These are phyloP conservation scores for Phoxinus phoxinus DNA, from an alignment of 2,113 vertebrate species.

Conservation along the genomic window DNA sequence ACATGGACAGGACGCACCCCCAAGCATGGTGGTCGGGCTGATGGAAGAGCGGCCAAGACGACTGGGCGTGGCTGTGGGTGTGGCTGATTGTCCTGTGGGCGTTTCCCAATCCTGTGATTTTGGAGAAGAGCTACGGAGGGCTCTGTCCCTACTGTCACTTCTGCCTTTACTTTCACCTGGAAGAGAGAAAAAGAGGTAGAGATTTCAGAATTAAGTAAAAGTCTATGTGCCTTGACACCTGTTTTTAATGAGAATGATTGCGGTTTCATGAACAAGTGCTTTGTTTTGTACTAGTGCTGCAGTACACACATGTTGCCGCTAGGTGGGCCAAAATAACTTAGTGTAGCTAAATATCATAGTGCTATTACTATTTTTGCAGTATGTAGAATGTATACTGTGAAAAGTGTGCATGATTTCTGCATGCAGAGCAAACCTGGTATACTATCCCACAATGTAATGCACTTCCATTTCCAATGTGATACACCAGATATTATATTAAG, in stretches of 20 bases:
- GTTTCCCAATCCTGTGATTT: conserved; percentile 88
- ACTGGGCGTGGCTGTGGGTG: conserved; percentile 73
- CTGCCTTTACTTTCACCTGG: conserved; percentile 85
- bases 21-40: conserved; percentile 89
- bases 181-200: neutral
- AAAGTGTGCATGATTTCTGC: neutral
- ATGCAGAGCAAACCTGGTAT: neutral
- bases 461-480: neutral
- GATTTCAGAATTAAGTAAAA: neutral
- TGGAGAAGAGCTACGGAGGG: conserved; percentile 71
- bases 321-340: conserved; percentile 1
- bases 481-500: neutral
- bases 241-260: conserved; percentile 12
- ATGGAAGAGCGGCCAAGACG: conserved; percentile 89
- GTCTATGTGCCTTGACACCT: neutral
- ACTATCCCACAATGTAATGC: too few relatives aligned
- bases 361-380: neutral
- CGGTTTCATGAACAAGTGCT: neutral
- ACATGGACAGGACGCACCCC: conserved; percentile 70
- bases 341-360: neutral
- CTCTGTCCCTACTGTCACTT: conserved; percentile 84
- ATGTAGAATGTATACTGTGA: neutral
- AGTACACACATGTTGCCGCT: conserved; percentile 15
- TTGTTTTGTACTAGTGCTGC: neutral
- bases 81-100: conserved; percentile 79